Evolutionary conservation across 1,140 invertebrate species (phyloP).

Genomic region (Phthorimaea operculella): DNA sequence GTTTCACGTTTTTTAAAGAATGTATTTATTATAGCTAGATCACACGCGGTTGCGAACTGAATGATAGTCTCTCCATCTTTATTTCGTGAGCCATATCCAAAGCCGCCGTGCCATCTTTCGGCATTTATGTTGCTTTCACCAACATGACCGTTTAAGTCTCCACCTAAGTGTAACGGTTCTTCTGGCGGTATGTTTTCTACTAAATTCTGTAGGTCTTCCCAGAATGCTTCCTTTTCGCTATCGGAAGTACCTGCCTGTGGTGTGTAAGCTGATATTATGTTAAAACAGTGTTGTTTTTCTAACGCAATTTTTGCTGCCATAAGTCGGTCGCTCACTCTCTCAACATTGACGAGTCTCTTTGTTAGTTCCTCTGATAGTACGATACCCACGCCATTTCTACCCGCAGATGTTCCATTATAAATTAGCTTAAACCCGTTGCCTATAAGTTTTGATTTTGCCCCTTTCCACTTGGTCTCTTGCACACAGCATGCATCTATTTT

Average conservation of each 20-base stretch:
- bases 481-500: too few relatives aligned
- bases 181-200: background rate
- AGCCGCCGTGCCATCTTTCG: background rate
- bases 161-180: background rate
- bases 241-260: background rate
- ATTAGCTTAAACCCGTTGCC: slow-evolving; percentile 11
- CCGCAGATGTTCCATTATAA: slow-evolving; percentile 9
- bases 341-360: slow-evolving; percentile 1
- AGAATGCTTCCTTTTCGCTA: background rate
- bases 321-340: slow-evolving; percentile 6
- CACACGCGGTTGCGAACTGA: background rate
- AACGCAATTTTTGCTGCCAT: background rate
- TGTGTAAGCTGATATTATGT: background rate
- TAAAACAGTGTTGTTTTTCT: background rate
- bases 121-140: background rate
- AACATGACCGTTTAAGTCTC: background rate
- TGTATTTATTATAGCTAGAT: background rate
- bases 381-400: slow-evolving; percentile 8
- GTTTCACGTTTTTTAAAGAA: background rate
- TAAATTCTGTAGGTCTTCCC: background rate
- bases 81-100: background rate
- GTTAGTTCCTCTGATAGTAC: background rate
- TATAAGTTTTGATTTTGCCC: slow-evolving; percentile 7
- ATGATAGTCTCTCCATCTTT: background rate
- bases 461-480: too few relatives aligned